Evolutionary conservation across 1,140 invertebrate genomes (phyloP).

Genomic region (Lysiphlebus fabarum): DNA sequence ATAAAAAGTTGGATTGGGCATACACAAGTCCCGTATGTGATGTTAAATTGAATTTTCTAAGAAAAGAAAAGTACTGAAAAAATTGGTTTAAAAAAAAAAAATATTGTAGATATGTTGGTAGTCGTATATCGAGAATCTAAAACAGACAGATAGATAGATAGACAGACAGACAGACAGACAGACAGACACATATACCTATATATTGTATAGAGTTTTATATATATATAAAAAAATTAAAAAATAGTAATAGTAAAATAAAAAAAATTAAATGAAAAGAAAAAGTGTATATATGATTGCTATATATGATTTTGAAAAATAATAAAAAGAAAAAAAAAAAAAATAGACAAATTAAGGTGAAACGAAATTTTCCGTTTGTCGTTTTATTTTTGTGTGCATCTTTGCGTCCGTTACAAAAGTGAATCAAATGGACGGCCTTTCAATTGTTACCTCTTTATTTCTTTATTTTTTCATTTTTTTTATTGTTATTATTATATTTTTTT

Average conservation of each 20-base stretch:
- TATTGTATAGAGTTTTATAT: neutral
- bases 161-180: conserved; percentile 15
- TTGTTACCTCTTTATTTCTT: neutral
- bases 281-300: too few relatives aligned
- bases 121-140: conserved; percentile 15
- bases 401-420: neutral
- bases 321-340: conserved; percentile 4
- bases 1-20: conserved; percentile 12
- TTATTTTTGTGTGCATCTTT: neutral
- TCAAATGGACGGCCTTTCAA: conserved; percentile 12
- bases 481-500: too few relatives aligned
- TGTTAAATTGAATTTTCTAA: conserved; percentile 19
- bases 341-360: conserved; percentile 4
- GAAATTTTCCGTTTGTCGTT: conserved; percentile 14
- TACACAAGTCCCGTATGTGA: conserved; percentile 18
- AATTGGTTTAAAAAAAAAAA: neutral
- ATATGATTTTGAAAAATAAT: neutral
- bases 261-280: conserved; percentile 8
- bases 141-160: conserved; percentile 12
- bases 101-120: conserved; percentile 2
- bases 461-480: neutral
- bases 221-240: neutral
- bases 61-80: neutral
- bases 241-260: neutral
- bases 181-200: too few relatives aligned